These are phyloP conservation scores for Carcharodon carcharias DNA, from an alignment of 2,797 vertebrate species.

Conservation along the genomic window DNA sequence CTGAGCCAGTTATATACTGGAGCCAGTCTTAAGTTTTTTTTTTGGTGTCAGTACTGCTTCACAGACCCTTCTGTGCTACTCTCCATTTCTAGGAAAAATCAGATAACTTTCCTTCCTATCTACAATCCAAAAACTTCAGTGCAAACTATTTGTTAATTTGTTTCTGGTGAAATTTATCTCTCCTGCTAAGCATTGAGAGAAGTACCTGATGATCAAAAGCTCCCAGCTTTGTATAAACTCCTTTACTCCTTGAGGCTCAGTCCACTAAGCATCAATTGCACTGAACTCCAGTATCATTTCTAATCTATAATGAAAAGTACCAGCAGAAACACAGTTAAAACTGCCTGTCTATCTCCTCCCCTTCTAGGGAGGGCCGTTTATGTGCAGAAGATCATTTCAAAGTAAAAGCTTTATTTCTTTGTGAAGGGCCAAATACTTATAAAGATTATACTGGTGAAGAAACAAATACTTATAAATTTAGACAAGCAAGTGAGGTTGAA, in stretches of 20 bases:
- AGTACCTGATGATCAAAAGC: not conserved
- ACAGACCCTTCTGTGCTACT: not conserved
- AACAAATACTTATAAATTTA: not conserved
- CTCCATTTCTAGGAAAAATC: not conserved
- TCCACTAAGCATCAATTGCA: not conserved
- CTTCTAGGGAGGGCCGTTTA: constrained; percentile 40
- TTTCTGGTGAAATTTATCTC: not conserved
- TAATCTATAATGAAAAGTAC: not conserved
- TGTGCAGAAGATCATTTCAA: constrained; percentile 50
- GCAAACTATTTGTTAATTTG: not conserved
- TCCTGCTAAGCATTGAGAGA: not conserved
- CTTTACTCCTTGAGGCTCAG: not conserved
- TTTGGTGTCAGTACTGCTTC: not conserved
- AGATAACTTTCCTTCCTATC: not conserved
- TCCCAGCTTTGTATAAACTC: not conserved
- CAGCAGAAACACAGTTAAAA: constrained; percentile 26
- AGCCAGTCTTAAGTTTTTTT: not conserved
- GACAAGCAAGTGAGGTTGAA: not conserved
- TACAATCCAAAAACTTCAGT: not conserved
- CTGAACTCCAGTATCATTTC: not conserved
- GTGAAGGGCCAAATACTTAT: not conserved
- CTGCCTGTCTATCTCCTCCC: not conserved
- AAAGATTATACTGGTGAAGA: not conserved
- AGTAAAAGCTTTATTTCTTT: constrained; percentile 50
- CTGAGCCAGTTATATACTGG: constrained; percentile 7